phyloP scores from a whole-genome alignment of 2,113 vertebrate species.

The Tragelaphus buxtoni region DNA sequence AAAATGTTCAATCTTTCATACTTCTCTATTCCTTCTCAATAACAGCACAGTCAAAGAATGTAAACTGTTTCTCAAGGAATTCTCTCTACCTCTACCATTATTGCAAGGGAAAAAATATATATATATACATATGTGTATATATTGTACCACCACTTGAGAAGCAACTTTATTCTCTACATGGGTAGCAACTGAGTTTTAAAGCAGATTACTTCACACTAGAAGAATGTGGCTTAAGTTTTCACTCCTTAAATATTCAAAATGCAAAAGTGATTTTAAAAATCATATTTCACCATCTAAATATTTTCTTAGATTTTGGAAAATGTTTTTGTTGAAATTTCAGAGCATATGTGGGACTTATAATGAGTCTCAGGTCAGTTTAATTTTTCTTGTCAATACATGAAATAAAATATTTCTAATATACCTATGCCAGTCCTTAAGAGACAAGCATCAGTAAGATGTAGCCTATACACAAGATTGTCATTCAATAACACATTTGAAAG shows the following conservation, averaged over 20 bases:
- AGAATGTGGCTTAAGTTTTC: background rate
- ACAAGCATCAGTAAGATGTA: background rate
- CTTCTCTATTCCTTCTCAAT: background rate
- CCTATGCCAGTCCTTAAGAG: background rate
- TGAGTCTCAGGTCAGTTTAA: background rate
- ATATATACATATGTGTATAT: too few species aligned
- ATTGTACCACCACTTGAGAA: background rate
- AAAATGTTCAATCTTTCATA: constrained; percentile 48
- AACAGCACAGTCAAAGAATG: background rate
- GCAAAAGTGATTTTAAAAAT: background rate
- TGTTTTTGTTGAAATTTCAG: background rate
- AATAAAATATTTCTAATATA: constrained; percentile 2
- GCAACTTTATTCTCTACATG: background rate
- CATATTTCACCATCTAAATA: background rate
- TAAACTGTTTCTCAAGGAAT: constrained; percentile 45
- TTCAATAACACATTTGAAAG: background rate
- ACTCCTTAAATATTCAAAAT: background rate
- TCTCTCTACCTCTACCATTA: background rate
- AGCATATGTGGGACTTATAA: background rate
- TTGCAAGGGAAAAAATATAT: background rate
- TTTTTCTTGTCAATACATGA: background rate
- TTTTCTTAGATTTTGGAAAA: constrained; percentile 1
- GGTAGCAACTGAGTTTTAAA: background rate
- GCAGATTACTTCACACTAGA: background rate
- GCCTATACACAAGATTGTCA: background rate